These are phyloP conservation scores for Sebastes oblongus DNA, from an alignment of 2,797 vertebrate species.

Conservation along the genomic window DNA sequence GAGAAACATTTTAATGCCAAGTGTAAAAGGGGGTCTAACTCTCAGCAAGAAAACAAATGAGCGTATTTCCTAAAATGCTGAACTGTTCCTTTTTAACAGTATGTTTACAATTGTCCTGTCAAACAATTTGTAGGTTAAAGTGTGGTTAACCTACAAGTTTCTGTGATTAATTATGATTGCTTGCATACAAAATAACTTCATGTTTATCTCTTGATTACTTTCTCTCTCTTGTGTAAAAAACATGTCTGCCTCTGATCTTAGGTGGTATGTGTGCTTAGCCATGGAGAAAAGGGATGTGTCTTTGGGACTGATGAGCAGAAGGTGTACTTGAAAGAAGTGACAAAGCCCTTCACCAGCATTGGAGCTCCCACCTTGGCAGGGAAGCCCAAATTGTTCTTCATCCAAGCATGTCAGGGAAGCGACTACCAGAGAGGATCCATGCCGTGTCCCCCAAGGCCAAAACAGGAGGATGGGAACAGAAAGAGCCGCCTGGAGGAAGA, in stretches of 20 bases:
- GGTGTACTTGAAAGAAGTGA: conserved; percentile 28
- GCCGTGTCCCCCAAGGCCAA: not conserved
- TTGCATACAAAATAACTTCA: not conserved
- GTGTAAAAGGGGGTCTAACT: too few relatives aligned
- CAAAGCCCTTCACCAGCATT: conserved; percentile 73
- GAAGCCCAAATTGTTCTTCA: conserved; percentile 95
- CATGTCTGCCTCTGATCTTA: conserved; percentile 7
- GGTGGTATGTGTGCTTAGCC: conserved; percentile 86
- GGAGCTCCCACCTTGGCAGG: conserved; percentile 68
- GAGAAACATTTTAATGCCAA: too few relatives aligned
- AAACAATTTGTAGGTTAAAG: too few relatives aligned
- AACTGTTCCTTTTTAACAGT: too few relatives aligned
- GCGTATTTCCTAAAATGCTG: too few relatives aligned
- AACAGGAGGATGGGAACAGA: fast-evolving
- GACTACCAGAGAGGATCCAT: conserved; percentile 20
- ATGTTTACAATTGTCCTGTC: too few relatives aligned
- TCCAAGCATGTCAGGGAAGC: conserved; percentile 81
- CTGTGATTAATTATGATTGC: too few relatives aligned
- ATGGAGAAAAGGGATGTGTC: conserved; percentile 84
- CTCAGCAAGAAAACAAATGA: too few relatives aligned
- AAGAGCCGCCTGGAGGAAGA: conserved; percentile 40
- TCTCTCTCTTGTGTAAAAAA: not conserved
- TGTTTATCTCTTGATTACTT: not conserved
- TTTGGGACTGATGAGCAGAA: conserved; percentile 79
- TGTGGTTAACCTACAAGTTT: too few relatives aligned